These are phyloP conservation scores for Sander vitreus DNA, from an alignment of 2,113 vertebrate genomes.

Conservation along the genomic window DNA sequence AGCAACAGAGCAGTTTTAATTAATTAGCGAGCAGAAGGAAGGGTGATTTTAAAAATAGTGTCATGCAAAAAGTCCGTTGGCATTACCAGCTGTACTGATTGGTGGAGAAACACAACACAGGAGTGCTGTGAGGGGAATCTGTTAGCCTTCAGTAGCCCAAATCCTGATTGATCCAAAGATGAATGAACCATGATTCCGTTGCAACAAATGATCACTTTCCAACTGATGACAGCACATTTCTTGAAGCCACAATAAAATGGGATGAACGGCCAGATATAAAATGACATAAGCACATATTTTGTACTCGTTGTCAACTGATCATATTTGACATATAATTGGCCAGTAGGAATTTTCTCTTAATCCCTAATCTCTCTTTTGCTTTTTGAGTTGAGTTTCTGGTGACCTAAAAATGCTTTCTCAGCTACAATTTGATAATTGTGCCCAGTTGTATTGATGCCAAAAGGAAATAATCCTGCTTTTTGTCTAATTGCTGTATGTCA, in stretches of 20 bases:
- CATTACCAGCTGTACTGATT: conserved; percentile 19
- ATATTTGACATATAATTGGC: background rate
- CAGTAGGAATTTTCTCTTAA: background rate
- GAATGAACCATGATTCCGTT: conserved; percentile 16
- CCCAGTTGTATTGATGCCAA: background rate
- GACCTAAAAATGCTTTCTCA: background rate
- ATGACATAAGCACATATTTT: background rate
- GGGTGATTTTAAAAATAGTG: conserved; percentile 29
- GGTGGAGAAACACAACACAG: conserved; percentile 15
- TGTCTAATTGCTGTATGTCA: conserved; percentile 2
- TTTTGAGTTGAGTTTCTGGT: background rate
- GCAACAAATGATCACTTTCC: conserved; percentile 23
- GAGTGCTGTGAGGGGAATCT: conserved; percentile 22
- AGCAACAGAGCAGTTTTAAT: conserved; percentile 38
- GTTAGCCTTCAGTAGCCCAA: conserved; percentile 26
- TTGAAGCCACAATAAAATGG: conserved; percentile 6
- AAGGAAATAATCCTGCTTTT: background rate
- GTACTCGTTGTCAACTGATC: background rate
- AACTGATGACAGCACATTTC: conserved; percentile 8
- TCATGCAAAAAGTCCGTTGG: conserved; percentile 14
- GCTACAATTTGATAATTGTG: background rate
- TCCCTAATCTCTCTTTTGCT: background rate
- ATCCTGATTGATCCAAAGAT: conserved; percentile 42
- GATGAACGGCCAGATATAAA: background rate
- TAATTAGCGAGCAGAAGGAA: conserved; percentile 38